These are phyloP conservation scores for Dascyllus trimaculatus DNA, from an alignment of 2,113 vertebrate species.

Conservation along the genomic window DNA sequence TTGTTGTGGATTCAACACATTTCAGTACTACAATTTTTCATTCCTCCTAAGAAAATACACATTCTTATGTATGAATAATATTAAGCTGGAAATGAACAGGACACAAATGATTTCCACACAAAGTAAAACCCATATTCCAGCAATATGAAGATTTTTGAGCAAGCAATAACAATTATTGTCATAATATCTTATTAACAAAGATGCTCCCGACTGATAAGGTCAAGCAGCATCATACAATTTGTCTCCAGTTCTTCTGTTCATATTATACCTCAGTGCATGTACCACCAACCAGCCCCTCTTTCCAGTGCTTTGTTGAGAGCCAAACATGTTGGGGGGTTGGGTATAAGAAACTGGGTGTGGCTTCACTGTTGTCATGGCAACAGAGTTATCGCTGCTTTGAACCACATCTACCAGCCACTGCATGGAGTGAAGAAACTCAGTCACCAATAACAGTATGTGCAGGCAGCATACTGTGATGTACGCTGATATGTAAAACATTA, in stretches of 20 bases:
- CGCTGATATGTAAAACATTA: slow-evolving; percentile 18
- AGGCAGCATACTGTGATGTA: background rate
- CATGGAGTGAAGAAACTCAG: slow-evolving; percentile 32
- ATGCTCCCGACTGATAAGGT: background rate
- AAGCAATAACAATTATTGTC: background rate
- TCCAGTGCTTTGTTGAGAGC: slow-evolving; percentile 39
- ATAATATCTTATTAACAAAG: background rate
- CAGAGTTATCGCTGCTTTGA: slow-evolving; percentile 65
- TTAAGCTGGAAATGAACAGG: background rate
- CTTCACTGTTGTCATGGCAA: slow-evolving; percentile 79
- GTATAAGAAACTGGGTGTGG: slow-evolving; percentile 65
- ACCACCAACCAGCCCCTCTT: slow-evolving; percentile 36
- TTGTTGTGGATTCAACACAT: too few relatives aligned
- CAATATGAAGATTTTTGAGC: background rate
- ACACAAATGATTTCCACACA: background rate
- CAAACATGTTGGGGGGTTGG: slow-evolving; percentile 57
- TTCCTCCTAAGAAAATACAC: background rate
- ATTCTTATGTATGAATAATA: background rate
- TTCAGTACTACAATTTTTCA: background rate
- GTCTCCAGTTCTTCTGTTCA: slow-evolving; percentile 12
- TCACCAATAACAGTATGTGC: background rate
- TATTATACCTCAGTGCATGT: slow-evolving; percentile 36
- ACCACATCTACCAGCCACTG: slow-evolving; percentile 42
- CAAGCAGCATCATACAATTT: background rate
- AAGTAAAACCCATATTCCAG: background rate